Evolutionary conservation across 2,797 vertebrate species (phyloP).

Genomic region (Lagodon rhomboides): DNA sequence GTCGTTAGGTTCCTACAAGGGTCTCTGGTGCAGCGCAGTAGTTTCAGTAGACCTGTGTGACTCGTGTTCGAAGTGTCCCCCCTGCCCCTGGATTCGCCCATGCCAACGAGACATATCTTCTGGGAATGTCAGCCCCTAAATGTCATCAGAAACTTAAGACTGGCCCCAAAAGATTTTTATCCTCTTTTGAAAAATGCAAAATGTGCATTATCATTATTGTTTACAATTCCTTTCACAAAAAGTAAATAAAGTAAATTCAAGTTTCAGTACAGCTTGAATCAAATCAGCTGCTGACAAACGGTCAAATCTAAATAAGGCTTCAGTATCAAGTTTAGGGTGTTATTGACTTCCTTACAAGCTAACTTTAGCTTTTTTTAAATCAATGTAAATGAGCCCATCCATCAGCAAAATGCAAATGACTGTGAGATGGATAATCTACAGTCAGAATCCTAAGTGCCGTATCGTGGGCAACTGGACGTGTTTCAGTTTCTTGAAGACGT

Average conservation of each 20-base stretch:
- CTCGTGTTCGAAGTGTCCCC: too few relatives aligned
- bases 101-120: not conserved
- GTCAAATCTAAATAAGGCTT: constrained; percentile 14
- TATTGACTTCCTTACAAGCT: constrained; percentile 20
- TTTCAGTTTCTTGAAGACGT: too few relatives aligned
- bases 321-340: constrained; percentile 18
- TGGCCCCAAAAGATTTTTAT: not conserved
- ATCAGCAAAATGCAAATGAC: constrained; percentile 45
- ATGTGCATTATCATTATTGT: too few relatives aligned
- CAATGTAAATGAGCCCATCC: constrained; percentile 41
- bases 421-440: constrained; percentile 29
- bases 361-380: constrained; percentile 16
- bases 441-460: not conserved
- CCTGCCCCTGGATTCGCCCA: too few relatives aligned
- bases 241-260: not conserved
- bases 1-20: too few relatives aligned
- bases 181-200: not conserved
- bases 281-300: constrained; percentile 1
- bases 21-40: too few relatives aligned
- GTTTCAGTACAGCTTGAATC: not conserved
- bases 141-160: not conserved
- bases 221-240: not conserved
- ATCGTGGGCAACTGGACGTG: too few relatives aligned
- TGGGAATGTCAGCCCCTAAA: not conserved
- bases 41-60: too few relatives aligned